A percentile compares a stretch with the other conserved stretches of the same genome.
Conservation (phyloP, 2,113 vertebrate genomes). For the Sinocyclocheilus anshuiensis region DNA sequence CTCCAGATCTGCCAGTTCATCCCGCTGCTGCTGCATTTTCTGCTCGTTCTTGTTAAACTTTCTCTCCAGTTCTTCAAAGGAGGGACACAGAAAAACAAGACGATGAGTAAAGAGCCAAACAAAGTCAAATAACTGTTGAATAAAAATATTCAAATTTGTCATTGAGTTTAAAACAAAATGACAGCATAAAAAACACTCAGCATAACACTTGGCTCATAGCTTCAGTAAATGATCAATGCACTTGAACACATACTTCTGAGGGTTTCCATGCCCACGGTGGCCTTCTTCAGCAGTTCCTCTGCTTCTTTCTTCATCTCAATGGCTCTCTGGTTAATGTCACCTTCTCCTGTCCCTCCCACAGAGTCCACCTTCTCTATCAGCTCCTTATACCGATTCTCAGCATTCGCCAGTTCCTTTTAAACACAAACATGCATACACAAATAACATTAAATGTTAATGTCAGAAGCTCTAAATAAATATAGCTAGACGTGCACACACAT, state of each 20-base stretch:
- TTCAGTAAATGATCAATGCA: not conserved
- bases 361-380: constrained; percentile 71
- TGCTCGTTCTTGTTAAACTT: constrained; percentile 76
- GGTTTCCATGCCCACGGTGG: constrained; percentile 70
- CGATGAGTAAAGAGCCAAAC: not conserved
- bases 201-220: not conserved
- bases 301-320: constrained; percentile 73
- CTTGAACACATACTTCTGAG: constrained; percentile 74
- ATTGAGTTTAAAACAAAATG: not conserved
- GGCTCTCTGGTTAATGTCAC: constrained; percentile 65
- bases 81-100: constrained; percentile 3
- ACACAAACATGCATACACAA: constrained; percentile 30
- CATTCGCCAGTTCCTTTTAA: constrained; percentile 75
- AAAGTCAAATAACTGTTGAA: not conserved
- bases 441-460: not conserved
- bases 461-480: not conserved
- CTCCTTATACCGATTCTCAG: constrained; percentile 67
- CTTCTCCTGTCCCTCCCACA: constrained; percentile 61
- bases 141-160: too few species aligned
- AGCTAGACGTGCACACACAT: constrained; percentile 29
- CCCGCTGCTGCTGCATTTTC: constrained; percentile 73
- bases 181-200: not conserved
- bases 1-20: constrained; percentile 73
- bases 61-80: constrained; percentile 76
- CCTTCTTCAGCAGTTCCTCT: constrained; percentile 75